These are phyloP conservation scores for Scyliorhinus canicula DNA, from an alignment of 2,797 vertebrate genomes.

Conservation along the genomic window DNA sequence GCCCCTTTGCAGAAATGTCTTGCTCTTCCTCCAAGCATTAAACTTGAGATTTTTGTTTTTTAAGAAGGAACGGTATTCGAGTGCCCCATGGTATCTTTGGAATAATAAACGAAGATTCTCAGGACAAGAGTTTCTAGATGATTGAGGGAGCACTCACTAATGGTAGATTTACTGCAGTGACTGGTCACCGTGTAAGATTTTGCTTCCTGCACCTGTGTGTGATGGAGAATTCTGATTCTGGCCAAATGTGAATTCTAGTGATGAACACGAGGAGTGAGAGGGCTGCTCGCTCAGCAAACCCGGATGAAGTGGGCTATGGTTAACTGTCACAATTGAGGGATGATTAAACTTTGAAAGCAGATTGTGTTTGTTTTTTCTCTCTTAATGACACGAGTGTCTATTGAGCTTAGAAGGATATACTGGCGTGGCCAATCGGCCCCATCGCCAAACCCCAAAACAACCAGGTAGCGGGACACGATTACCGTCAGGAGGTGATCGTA, in stretches of 20 bases:
- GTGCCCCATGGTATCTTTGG: not conserved
- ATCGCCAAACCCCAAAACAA: not conserved
- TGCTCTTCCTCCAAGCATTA: not conserved
- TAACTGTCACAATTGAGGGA: not conserved
- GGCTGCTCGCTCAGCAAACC: not conserved
- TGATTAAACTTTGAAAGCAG: not conserved
- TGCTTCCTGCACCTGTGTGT: not conserved
- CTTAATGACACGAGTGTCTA: not conserved
- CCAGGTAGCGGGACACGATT: not conserved
- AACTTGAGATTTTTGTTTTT: not conserved
- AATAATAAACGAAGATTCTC: slow-evolving; percentile 9
- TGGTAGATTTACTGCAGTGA: not conserved
- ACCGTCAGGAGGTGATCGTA: not conserved
- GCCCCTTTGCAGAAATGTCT: not conserved
- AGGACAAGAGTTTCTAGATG: not conserved
- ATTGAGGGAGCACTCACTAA: not conserved
- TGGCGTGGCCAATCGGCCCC: not conserved
- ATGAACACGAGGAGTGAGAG: not conserved
- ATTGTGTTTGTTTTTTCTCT: not conserved
- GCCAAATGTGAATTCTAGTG: not conserved
- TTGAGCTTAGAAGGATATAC: not conserved
- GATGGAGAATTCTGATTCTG: not conserved
- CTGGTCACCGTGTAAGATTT: not conserved
- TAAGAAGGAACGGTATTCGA: not conserved
- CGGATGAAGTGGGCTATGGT: not conserved